These are phyloP conservation scores for Cryptosula pallasiana DNA, from an alignment of 2,888 invertebrate species.

Conservation along the genomic window DNA sequence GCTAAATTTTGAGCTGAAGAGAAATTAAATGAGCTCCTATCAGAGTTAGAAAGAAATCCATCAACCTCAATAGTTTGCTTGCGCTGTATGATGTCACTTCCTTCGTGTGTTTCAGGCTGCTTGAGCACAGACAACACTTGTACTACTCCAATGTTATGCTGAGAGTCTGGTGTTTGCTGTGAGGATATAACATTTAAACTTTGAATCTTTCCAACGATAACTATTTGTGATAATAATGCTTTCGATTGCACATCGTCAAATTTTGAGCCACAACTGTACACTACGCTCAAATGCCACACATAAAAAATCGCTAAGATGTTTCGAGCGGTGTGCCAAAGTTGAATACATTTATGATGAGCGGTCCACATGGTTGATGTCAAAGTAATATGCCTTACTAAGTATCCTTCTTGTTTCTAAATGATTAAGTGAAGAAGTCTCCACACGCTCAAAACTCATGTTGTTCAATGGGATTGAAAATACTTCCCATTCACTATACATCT, in stretches of 20 bases:
- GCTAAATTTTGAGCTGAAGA: not conserved
- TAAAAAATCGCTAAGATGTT: slow-evolving; percentile 20
- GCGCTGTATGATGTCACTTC: not conserved
- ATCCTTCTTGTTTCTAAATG: too few species aligned
- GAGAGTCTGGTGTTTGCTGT: not conserved
- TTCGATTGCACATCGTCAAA: slow-evolving; percentile 5
- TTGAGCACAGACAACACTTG: slow-evolving; percentile 17
- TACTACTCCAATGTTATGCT: not conserved
- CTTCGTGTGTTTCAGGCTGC: not conserved
- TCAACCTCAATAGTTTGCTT: not conserved
- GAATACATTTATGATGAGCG: slow-evolving; percentile 11
- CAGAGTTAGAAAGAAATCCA: not conserved
- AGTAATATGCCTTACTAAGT: too few species aligned
- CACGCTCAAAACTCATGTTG: slow-evolving; percentile 10
- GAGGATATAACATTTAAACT: not conserved
- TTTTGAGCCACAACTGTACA: not conserved
- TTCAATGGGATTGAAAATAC: too few species aligned
- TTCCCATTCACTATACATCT: too few species aligned
- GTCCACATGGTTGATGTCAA: not conserved
- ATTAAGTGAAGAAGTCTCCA: not conserved
- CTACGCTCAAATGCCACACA: not conserved
- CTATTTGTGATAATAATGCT: slow-evolving; percentile 10
- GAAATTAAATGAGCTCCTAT: not conserved
- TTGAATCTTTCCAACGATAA: slow-evolving; percentile 1
- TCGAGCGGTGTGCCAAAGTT: slow-evolving; percentile 18